phyloP scores from a whole-genome alignment of 2,797 vertebrate genomes.

The Neopelma chrysocephalum region DNA sequence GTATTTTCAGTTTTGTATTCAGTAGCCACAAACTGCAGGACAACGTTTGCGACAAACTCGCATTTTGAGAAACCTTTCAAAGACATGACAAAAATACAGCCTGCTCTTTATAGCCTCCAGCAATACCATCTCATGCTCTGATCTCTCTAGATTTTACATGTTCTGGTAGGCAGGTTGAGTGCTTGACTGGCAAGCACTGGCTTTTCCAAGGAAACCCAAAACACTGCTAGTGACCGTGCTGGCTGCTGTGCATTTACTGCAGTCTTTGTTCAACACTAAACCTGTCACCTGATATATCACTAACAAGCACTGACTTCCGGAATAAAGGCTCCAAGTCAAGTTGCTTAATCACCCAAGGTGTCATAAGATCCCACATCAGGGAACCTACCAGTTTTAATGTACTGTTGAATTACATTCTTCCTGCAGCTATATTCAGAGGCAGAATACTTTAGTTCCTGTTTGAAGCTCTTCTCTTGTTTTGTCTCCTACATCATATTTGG shows the following conservation, averaged over 20 bases:
- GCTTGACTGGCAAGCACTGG: neutral
- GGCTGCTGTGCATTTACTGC: neutral
- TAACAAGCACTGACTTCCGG: neutral
- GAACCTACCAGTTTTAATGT: neutral
- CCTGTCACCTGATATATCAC: neutral
- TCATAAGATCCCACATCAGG: neutral
- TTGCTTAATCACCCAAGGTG: neutral
- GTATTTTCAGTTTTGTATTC: neutral
- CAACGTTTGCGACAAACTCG: neutral
- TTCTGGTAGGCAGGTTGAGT: neutral
- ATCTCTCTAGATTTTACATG: slow-evolving; percentile 39
- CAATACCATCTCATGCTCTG: slow-evolving; percentile 9
- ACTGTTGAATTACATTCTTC: neutral
- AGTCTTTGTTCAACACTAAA: neutral
- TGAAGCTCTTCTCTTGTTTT: neutral
- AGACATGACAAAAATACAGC: neutral
- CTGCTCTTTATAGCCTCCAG: slow-evolving; percentile 21
- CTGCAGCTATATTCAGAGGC: neutral
- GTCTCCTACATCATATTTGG: neutral
- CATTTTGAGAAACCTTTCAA: slow-evolving; percentile 18
- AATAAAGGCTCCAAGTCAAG: neutral
- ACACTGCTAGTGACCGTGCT: neutral
- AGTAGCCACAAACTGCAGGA: neutral
- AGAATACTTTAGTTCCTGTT: neutral
- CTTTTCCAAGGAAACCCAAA: slow-evolving; percentile 15